Evolutionary conservation across 2,888 invertebrate genomes (phyloP).

Genomic region (Philaethria dido): DNA sequence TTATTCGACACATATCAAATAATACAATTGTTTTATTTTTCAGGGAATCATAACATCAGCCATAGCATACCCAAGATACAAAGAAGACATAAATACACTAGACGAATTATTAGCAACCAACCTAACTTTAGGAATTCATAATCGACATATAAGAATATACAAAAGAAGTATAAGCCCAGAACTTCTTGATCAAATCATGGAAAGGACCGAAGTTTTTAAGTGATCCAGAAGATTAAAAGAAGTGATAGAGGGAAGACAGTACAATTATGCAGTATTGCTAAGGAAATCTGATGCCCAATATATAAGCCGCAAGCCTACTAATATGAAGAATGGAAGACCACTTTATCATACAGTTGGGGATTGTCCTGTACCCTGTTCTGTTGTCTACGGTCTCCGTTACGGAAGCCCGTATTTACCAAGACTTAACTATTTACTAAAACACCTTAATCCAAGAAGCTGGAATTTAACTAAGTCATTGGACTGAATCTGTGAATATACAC

Average conservation of each 20-base stretch:
- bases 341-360: constrained; percentile 75
- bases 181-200: constrained; percentile 53
- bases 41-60: constrained; percentile 76
- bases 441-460: constrained; percentile 80
- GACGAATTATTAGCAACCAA: constrained; percentile 58
- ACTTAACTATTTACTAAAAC: constrained; percentile 72
- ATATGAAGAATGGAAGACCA: constrained; percentile 69
- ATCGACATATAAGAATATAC: constrained; percentile 62
- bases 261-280: constrained; percentile 75
- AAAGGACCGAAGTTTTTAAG: constrained; percentile 65
- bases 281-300: constrained; percentile 72
- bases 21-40: constrained; percentile 46
- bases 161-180: constrained; percentile 59
- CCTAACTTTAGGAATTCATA: constrained; percentile 67
- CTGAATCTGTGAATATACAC: constrained; percentile 57
- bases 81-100: constrained; percentile 61
- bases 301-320: constrained; percentile 58
- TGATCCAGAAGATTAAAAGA: constrained; percentile 65
- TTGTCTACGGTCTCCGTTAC: constrained; percentile 82
- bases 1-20: not conserved
- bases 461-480: constrained; percentile 73
- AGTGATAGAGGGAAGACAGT: constrained; percentile 67
- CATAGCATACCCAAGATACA: constrained; percentile 68
- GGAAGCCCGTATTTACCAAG: constrained; percentile 83
- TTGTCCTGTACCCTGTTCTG: constrained; percentile 82